These are phyloP conservation scores for Priocnemis perturbator DNA, from an alignment of 2,888 invertebrate genomes.

Conservation along the genomic window DNA sequence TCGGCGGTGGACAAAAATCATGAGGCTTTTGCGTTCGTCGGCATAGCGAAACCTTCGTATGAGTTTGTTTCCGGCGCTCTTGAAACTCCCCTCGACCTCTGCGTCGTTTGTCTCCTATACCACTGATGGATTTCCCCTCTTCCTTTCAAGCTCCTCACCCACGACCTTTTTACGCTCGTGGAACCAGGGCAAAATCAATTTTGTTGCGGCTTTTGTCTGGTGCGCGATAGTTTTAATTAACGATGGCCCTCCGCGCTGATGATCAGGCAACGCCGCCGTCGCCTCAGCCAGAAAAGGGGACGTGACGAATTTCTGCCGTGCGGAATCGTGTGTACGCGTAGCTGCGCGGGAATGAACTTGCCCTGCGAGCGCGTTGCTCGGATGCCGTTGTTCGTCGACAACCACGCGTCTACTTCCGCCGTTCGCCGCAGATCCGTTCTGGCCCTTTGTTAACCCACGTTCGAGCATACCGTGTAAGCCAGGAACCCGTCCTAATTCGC, in stretches of 20 bases:
- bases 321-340: conserved; percentile 21
- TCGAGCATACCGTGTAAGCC: too few relatives aligned
- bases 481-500: too few relatives aligned
- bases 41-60: neutral
- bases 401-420: too few relatives aligned
- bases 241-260: conserved; percentile 14
- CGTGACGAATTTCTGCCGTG: conserved; percentile 5
- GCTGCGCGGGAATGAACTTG: conserved; percentile 27
- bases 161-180: neutral
- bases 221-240: conserved; percentile 48
- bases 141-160: neutral
- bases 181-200: conserved; percentile 35
- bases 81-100: neutral
- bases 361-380: too few relatives aligned
- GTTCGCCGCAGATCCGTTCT: too few relatives aligned
- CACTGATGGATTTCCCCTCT: neutral
- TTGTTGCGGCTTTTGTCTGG: conserved; percentile 34
- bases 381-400: too few relatives aligned
- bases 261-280: conserved; percentile 37
- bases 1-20: too few relatives aligned
- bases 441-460: too few relatives aligned
- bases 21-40: too few relatives aligned
- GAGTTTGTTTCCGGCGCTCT: neutral
- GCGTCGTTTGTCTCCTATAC: neutral
- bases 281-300: too few relatives aligned